These are phyloP conservation scores for Doris montereyensis DNA, from an alignment of 2,888 invertebrate genomes.

Conservation along the genomic window DNA sequence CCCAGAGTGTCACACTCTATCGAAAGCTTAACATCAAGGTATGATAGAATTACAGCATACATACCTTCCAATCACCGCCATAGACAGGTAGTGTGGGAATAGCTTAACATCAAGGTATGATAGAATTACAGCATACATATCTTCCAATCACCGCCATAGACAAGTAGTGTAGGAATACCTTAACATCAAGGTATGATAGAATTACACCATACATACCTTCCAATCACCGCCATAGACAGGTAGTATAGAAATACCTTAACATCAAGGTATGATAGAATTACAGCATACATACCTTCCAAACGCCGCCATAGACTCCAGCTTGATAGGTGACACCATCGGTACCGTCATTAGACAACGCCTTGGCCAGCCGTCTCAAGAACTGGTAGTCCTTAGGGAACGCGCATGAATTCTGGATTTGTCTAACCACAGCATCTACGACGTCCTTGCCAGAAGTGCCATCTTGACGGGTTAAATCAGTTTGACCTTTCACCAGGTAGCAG, in stretches of 20 bases:
- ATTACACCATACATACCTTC: conserved; percentile 25
- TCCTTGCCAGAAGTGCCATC: not conserved
- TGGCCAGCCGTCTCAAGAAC: conserved; percentile 37
- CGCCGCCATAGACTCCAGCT: conserved; percentile 34
- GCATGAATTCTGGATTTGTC: not conserved
- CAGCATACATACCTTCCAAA: conserved; percentile 36
- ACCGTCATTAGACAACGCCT: conserved; percentile 32
- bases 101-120: too few species aligned
- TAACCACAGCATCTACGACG: conserved; percentile 3
- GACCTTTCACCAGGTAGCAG: not conserved
- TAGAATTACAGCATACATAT: not conserved
- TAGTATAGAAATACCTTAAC: too few species aligned
- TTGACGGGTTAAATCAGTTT: conserved; percentile 7
- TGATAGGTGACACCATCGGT: conserved; percentile 35
- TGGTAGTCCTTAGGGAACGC: conserved; percentile 23
- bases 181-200: too few species aligned
- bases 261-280: too few species aligned
- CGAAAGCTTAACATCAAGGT: too few species aligned
- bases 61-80: conserved; percentile 42
- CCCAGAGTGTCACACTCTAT: too few species aligned
- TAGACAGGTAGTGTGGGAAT: too few species aligned
- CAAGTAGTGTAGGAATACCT: too few species aligned
- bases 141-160: conserved; percentile 42
- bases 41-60: not conserved
- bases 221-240: conserved; percentile 40